phyloP scores from a whole-genome alignment of 2,113 vertebrate genomes.

The Oxyruncus cristatus region DNA sequence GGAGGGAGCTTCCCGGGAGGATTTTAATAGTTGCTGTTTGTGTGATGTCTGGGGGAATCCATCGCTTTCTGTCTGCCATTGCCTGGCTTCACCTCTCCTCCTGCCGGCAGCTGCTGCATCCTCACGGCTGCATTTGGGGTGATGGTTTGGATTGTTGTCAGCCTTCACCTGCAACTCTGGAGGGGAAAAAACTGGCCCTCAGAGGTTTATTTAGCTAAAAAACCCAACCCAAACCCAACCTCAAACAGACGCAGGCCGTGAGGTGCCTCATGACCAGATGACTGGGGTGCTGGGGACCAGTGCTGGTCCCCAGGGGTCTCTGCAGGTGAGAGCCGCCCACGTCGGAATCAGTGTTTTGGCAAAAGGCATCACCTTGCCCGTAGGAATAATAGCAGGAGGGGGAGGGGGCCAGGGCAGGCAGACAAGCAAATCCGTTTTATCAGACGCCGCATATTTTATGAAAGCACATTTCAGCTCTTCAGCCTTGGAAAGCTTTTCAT shows the following conservation, averaged over 20 bases:
- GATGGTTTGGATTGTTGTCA: background rate
- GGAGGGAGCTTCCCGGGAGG: slow-evolving; percentile 44
- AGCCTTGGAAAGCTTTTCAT: slow-evolving; percentile 76
- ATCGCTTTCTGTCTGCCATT: background rate
- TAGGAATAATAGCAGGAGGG: slow-evolving; percentile 22
- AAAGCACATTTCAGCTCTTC: slow-evolving; percentile 77
- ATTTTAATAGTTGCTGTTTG: slow-evolving; percentile 45
- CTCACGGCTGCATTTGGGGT: background rate
- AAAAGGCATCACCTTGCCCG: slow-evolving; percentile 26
- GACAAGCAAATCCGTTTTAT: slow-evolving; percentile 69
- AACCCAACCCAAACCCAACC: too few relatives aligned
- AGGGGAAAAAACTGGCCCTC: background rate
- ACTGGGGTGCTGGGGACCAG: rapidly evolving
- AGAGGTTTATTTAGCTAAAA: background rate
- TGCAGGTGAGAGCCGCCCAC: rapidly evolving
- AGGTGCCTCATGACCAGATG: rapidly evolving
- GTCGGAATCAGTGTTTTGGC: background rate
- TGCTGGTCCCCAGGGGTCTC: background rate
- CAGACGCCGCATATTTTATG: slow-evolving; percentile 72
- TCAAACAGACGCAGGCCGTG: background rate
- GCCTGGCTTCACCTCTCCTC: slow-evolving; percentile 38
- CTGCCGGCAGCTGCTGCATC: background rate
- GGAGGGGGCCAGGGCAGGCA: slow-evolving; percentile 15
- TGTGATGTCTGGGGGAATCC: slow-evolving; percentile 3
- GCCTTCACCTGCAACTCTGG: background rate